Percentiles rank a stretch among this genome's conserved stretches.
Conservation (phyloP, 2,113 vertebrate species). For the Potamarius usumacintae region DNA sequence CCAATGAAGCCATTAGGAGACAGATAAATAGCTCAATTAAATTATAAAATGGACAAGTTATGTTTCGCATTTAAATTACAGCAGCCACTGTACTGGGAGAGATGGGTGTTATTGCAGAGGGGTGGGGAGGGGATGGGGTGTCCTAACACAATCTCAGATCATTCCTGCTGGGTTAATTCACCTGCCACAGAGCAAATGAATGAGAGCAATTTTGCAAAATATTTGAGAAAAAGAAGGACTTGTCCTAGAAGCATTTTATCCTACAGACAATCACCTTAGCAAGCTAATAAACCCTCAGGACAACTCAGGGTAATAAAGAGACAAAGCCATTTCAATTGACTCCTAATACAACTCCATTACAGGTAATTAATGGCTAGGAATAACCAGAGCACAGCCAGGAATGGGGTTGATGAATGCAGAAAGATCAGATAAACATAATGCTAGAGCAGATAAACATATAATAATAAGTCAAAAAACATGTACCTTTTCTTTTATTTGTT, state of each 20-base stretch:
- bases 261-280: conserved; percentile 70
- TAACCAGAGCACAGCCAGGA: conserved; percentile 61
- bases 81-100: conserved; percentile 76
- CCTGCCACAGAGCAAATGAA: conserved; percentile 86
- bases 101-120: conserved; percentile 74
- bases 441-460: conserved; percentile 50
- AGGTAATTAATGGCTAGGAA: conserved; percentile 75
- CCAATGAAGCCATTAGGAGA: conserved; percentile 83
- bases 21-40: conserved; percentile 91
- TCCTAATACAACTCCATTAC: conserved; percentile 74
- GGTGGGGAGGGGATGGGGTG: conserved; percentile 68
- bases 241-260: conserved; percentile 71
- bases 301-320: conserved; percentile 66
- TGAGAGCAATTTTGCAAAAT: conserved; percentile 91
- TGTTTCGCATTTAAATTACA: conserved; percentile 86
- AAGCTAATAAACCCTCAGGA: conserved; percentile 69
- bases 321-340: conserved; percentile 71
- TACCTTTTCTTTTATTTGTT: not conserved
- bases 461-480: conserved; percentile 7
- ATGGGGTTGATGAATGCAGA: conserved; percentile 68
- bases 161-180: conserved; percentile 87
- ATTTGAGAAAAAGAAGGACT: conserved; percentile 76
- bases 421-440: conserved; percentile 58
- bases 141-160: conserved; percentile 79
- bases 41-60: conserved; percentile 83